Conservation (phyloP, 2,113 vertebrate genomes). For the Engystomops pustulosus region DNA sequence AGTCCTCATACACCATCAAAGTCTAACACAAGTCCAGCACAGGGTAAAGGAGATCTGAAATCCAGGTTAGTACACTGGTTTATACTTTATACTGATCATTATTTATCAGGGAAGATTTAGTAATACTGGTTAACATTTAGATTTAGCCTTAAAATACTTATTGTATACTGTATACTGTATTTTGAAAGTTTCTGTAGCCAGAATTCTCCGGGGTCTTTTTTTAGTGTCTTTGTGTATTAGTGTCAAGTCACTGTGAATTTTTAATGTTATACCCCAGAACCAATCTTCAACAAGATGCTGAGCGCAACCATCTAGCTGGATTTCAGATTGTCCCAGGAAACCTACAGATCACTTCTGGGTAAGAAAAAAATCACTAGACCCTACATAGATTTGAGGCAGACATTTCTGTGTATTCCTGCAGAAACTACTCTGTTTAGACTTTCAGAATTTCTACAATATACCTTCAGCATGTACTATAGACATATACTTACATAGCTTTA, state of each 20-base stretch:
- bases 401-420: neutral
- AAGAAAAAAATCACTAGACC: neutral
- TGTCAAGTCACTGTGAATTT: neutral
- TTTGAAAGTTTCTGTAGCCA: too few species aligned
- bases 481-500: neutral
- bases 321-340: neutral
- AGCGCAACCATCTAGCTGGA: neutral
- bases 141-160: too few species aligned
- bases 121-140: too few species aligned
- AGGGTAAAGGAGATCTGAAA: neutral
- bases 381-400: neutral
- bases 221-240: neutral
- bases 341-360: neutral
- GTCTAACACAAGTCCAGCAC: neutral
- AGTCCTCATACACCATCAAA: neutral
- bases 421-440: neutral
- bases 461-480: too few species aligned
- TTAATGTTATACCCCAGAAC: neutral
- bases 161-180: too few species aligned
- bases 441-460: neutral
- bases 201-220: too few species aligned
- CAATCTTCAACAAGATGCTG: neutral
- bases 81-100: neutral
- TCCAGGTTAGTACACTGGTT: neutral
- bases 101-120: neutral